Evolutionary conservation across 2,888 invertebrate genomes (phyloP).

Genomic region (Bombyx huttoni): DNA sequence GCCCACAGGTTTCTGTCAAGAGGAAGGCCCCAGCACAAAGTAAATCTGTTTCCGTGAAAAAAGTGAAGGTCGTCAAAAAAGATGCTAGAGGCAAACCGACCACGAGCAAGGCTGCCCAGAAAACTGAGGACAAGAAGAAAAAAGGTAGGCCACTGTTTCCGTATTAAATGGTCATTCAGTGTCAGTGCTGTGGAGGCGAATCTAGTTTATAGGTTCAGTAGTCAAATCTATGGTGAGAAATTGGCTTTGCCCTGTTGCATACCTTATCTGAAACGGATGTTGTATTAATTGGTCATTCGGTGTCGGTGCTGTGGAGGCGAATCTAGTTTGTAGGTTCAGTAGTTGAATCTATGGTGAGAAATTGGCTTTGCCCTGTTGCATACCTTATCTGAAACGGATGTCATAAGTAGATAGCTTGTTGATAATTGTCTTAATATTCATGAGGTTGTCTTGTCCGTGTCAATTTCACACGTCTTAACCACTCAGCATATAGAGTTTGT

Average conservation of each 20-base stretch:
- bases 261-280: no score
- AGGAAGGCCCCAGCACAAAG: conserved; percentile 40
- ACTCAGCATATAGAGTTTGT: no score
- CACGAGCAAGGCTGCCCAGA: conserved; percentile 32
- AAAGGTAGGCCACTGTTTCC: conserved; percentile 49
- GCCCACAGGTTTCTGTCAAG: conserved; percentile 37
- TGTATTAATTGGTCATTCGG: neutral
- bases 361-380: no score
- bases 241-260: no score
- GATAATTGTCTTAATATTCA: no score
- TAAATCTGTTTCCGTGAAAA: conserved; percentile 37
- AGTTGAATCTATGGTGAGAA: no score
- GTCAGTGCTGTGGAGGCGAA: neutral
- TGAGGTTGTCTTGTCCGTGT: no score
- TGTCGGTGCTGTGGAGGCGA: neutral
- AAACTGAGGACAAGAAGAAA: conserved; percentile 47
- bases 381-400: no score
- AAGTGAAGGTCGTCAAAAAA: conserved; percentile 32
- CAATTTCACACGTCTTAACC: no score
- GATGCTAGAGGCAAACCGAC: conserved; percentile 17
- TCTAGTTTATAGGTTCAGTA: neutral
- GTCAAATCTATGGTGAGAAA: no score
- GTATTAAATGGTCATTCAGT: neutral
- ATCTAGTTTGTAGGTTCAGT: neutral
- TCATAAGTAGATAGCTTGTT: no score